phyloP scores from a whole-genome alignment of 1,140 invertebrate species.

The Papilio polytes region DNA sequence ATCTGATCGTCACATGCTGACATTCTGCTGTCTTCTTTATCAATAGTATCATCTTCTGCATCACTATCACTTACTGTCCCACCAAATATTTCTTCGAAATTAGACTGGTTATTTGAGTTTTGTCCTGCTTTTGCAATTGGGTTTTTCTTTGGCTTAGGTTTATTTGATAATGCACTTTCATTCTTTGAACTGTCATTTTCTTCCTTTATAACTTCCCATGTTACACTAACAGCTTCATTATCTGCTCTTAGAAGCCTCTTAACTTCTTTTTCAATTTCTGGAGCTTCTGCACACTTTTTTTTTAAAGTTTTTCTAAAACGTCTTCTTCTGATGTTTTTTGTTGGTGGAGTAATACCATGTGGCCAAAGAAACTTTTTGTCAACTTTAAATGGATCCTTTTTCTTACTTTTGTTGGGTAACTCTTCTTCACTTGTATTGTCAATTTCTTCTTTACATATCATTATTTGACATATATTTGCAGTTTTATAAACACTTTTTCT shows the following conservation, averaged over 20 bases:
- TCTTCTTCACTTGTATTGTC: constrained; percentile 92
- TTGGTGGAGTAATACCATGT: constrained; percentile 96
- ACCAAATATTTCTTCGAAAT: constrained; percentile 93
- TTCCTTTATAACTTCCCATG: constrained; percentile 97
- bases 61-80: constrained; percentile 94
- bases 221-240: constrained; percentile 95
- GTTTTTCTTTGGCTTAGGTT: constrained; percentile 69
- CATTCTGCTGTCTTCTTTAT: constrained; percentile 91
- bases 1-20: constrained; percentile 90
- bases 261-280: constrained; percentile 98
- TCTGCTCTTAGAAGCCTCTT: constrained; percentile 96
- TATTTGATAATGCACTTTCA: constrained; percentile 67
- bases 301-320: constrained; percentile 97
- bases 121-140: constrained; percentile 59
- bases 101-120: constrained; percentile 66
- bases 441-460: constrained; percentile 95
- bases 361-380: constrained; percentile 97
- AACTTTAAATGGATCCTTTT: constrained; percentile 95
- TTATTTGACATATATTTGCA: constrained; percentile 96
- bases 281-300: constrained; percentile 98
- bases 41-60: constrained; percentile 89
- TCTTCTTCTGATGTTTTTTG: constrained; percentile 97
- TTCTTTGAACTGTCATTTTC: constrained; percentile 89
- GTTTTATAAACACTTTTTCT: constrained; percentile 99
- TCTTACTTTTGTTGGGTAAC: constrained; percentile 93